Evolutionary conservation across 2,797 vertebrate species (phyloP).

Genomic region (Dallia pectoralis): DNA sequence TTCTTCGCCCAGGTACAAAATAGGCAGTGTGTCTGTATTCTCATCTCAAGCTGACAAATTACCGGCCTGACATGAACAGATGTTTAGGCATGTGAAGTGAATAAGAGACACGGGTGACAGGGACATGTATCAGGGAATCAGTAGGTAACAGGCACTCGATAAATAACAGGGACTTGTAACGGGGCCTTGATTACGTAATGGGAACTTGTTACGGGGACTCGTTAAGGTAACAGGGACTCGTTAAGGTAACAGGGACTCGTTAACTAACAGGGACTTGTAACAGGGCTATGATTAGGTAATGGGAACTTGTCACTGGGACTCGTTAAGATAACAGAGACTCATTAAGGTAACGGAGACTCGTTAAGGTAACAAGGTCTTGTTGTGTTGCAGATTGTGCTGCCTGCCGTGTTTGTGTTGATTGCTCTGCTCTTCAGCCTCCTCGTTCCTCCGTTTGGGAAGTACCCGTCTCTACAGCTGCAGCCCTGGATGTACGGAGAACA

Average conservation of each 20-base stretch:
- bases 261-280: too few relatives aligned
- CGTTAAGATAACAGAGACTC: too few relatives aligned
- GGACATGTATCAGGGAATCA: too few relatives aligned
- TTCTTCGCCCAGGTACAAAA: constrained; percentile 76
- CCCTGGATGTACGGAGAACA: constrained; percentile 88
- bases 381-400: constrained; percentile 81
- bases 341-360: too few relatives aligned
- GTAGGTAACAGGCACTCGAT: background rate
- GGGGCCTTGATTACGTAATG: too few relatives aligned
- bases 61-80: background rate
- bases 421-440: constrained; percentile 86
- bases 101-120: background rate
- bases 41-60: background rate
- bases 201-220: too few relatives aligned
- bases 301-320: too few relatives aligned
- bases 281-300: too few relatives aligned
- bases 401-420: constrained; percentile 85
- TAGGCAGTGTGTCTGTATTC: background rate
- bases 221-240: too few relatives aligned
- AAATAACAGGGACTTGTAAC: too few relatives aligned
- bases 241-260: too few relatives aligned
- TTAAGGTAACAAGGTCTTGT: constrained; percentile 6
- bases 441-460: constrained; percentile 81
- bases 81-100: background rate
- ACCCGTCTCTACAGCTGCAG: constrained; percentile 79